Evolutionary conservation across 2,797 vertebrate species (phyloP), one percentile per base, ranked within the genome.

Genomic region (Megaceryle alcyon): DNA sequence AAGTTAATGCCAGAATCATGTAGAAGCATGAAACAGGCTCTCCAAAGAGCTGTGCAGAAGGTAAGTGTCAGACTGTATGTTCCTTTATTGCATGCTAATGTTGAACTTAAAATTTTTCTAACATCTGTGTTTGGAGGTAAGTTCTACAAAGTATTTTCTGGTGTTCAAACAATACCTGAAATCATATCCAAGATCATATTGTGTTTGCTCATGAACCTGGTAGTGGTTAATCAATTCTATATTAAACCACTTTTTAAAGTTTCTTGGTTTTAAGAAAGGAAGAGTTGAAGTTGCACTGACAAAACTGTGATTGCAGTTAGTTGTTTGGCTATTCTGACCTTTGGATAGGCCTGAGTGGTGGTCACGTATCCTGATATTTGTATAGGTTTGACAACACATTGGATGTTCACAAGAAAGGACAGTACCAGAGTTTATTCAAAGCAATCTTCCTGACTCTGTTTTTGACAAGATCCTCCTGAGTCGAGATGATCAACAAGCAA

Each of bases 1-100:
- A 97, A 97, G 61, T 87, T 98, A 86, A 92, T 98, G 77, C 97
- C 98, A 16, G 98, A 98, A 86, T 97, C 97, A 2, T 98, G 98
- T 94, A 96, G 96, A 95, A 97, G 90, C 75, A 95, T 98, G 96
- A 98, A 98, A 76, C 97, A 98, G 90, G 98, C 97, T 73, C 98
- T 98, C 63, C 98, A 97, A 77, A 97, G 96, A 82, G 97, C 96
- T 57, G 97, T 98, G 88, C 97, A 98, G 57, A 98, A 97, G 97
- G 98, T 98, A 79, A 93, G 97, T 95, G 61, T 28, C 61, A 61
- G n/a, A 60, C 3, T 12, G 1, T 44, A 13, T 59, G 5, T 33
- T 80, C 35, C 19, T 63, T 80, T 73, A 44, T 69, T 66, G 80
- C 4, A 3, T 46, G 14, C 15, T 37, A 8, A 20, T 33, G 5